A percentile compares a stretch with the other conserved stretches of the same genome.
phyloP scores from a whole-genome alignment of 1,140 invertebrate genomes.

The Polyergus mexicanus region DNA sequence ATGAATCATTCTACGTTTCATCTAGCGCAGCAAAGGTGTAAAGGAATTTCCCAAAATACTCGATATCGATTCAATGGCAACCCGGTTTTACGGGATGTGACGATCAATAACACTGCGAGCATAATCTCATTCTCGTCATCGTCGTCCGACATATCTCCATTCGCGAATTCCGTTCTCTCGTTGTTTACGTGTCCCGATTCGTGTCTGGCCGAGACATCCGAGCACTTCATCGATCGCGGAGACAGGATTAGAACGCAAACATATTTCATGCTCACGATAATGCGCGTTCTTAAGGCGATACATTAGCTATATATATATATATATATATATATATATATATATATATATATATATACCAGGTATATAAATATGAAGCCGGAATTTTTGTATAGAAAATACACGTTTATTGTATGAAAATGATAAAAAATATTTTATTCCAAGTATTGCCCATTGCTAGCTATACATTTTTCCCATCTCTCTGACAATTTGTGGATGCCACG shows the following conservation, averaged over 20 bases:
- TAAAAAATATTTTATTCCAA: no score
- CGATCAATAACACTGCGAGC: slow-evolving; percentile 70
- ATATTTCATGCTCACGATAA: slow-evolving; percentile 26
- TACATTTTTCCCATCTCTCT: no score
- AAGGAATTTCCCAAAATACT: slow-evolving; percentile 29
- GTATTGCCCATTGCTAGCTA: no score
- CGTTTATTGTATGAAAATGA: no score
- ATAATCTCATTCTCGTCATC: slow-evolving; percentile 57
- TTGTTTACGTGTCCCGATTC: slow-evolving; percentile 56
- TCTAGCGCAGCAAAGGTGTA: not conserved
- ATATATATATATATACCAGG: no score
- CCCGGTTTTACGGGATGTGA: slow-evolving; percentile 70
- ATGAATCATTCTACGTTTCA: not conserved
- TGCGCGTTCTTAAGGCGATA: slow-evolving; percentile 25
- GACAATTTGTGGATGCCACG: no score
- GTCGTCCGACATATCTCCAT: slow-evolving; percentile 26
- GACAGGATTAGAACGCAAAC: slow-evolving; percentile 6
- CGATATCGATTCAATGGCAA: slow-evolving; percentile 71
- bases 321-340: no score
- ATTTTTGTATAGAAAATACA: no score
- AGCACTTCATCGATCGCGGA: slow-evolving; percentile 53
- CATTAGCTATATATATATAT: not conserved
- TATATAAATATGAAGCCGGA: no score
- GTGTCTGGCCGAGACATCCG: slow-evolving; percentile 46
- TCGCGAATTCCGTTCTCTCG: slow-evolving; percentile 39